phyloP scores from a whole-genome alignment of 2,113 vertebrate genomes.

The Chaetodon auriga region DNA sequence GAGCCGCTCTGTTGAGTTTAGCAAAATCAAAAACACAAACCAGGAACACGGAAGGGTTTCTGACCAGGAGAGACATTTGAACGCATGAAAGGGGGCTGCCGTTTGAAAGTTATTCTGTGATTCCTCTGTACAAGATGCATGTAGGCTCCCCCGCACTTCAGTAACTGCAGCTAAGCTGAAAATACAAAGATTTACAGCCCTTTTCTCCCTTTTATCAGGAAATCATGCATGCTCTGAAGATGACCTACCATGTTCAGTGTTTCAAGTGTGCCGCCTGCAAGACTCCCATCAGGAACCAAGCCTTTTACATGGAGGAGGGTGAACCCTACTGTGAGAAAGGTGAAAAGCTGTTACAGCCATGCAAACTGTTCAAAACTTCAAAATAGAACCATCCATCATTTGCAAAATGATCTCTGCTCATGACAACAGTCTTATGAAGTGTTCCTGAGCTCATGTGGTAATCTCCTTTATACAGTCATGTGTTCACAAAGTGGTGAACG shows the following conservation, averaged over 20 bases:
- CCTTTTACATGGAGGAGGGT: constrained; percentile 99
- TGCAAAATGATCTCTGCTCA: not conserved
- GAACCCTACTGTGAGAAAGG: constrained; percentile 98
- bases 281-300: constrained; percentile 94
- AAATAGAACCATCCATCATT: not conserved
- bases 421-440: too few species aligned
- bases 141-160: not conserved
- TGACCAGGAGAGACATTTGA: not conserved
- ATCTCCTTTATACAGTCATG: too few species aligned
- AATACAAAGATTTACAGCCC: not conserved
- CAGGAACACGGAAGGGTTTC: not conserved
- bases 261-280: constrained; percentile 96
- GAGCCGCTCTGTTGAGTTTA: constrained; percentile 27
- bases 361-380: not conserved
- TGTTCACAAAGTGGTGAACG: too few species aligned
- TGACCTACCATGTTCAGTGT: constrained; percentile 98
- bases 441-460: too few species aligned
- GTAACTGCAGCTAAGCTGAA: not conserved
- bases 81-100: not conserved
- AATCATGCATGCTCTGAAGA: constrained; percentile 99
- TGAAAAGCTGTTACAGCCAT: constrained; percentile 55
- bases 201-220: constrained; percentile 83
- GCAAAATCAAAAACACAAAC: not conserved
- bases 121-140: not conserved
- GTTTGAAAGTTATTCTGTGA: not conserved